Conservation (phyloP, 2,888 invertebrate genomes). For the Leptopilina syphax region DNA sequence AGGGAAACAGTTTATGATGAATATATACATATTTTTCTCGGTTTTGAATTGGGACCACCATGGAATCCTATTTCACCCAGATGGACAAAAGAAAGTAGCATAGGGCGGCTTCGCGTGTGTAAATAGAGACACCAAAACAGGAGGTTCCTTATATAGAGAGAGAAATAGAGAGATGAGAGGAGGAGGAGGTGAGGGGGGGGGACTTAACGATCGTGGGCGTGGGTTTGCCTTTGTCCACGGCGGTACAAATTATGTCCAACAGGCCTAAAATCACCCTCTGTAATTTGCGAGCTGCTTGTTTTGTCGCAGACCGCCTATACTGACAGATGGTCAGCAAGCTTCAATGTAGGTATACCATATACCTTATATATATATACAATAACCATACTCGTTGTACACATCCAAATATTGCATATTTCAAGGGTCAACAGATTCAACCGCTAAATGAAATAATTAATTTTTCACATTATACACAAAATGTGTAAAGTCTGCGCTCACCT, state of each 20-base stretch:
- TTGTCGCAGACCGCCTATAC: slow-evolving; percentile 66
- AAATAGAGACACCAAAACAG: slow-evolving; percentile 65
- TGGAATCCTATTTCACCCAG: slow-evolving; percentile 8
- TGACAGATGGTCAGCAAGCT: slow-evolving; percentile 64
- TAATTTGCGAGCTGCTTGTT: slow-evolving; percentile 75
- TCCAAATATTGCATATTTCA: too few species aligned
- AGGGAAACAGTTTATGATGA: neutral
- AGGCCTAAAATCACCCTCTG: slow-evolving; percentile 64
- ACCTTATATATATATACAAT: too few species aligned
- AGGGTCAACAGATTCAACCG: too few species aligned
- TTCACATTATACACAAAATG: too few species aligned
- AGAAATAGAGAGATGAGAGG: too few species aligned
- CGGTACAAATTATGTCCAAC: slow-evolving; percentile 68
- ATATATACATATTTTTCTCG: neutral
- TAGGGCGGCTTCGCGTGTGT: slow-evolving; percentile 45
- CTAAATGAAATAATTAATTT: too few species aligned
- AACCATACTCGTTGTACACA: too few species aligned
- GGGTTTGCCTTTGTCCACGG: slow-evolving; percentile 64
- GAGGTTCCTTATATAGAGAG: slow-evolving; percentile 37
- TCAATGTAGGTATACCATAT: slow-evolving; percentile 12
- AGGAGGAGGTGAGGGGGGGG: too few species aligned
- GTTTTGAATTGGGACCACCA: slow-evolving; percentile 7
- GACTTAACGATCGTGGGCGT: slow-evolving; percentile 63
- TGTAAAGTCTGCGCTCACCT: too few species aligned
- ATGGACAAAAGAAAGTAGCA: slow-evolving; percentile 37